A percentile compares a stretch with the other conserved stretches of the same genome.
These are phyloP conservation scores for Thryonomys swinderianus DNA, from an alignment of 2,113 vertebrate species.

Conservation along the genomic window DNA sequence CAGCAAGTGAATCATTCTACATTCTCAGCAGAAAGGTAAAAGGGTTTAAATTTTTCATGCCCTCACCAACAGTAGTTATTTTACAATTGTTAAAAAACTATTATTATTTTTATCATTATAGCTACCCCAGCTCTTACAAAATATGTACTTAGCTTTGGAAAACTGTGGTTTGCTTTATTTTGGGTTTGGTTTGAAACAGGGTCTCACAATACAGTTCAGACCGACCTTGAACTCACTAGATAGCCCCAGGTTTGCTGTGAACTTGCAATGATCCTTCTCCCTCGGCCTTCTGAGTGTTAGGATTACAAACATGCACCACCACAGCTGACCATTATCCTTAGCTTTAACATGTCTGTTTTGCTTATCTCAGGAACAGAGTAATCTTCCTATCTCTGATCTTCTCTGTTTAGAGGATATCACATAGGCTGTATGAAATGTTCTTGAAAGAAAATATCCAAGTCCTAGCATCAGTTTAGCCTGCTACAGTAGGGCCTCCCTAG, in stretches of 20 bases:
- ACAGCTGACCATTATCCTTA: neutral
- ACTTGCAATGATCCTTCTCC: neutral
- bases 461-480: neutral
- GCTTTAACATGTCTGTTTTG: neutral
- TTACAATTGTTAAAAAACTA: neutral
- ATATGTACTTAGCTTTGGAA: neutral
- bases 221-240: neutral
- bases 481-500: neutral
- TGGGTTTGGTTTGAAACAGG: neutral
- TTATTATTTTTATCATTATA: neutral
- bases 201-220: neutral
- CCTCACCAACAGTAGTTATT: slow-evolving; percentile 28
- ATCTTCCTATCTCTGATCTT: neutral
- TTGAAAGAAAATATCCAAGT: slow-evolving; percentile 9
- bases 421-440: neutral
- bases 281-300: neutral
- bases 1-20: neutral
- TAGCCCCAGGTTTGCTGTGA: neutral
- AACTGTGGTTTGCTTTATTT: neutral
- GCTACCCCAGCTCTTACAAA: neutral
- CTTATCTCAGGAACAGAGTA: slow-evolving; percentile 21
- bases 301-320: neutral
- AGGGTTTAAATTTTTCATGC: neutral
- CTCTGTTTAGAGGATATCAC: neutral
- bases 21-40: neutral